A percentile compares a stretch with the other conserved stretches of the same genome.
phyloP scores from a whole-genome alignment of 2,797 vertebrate species.

The Catamblyrhynchus diadema region DNA sequence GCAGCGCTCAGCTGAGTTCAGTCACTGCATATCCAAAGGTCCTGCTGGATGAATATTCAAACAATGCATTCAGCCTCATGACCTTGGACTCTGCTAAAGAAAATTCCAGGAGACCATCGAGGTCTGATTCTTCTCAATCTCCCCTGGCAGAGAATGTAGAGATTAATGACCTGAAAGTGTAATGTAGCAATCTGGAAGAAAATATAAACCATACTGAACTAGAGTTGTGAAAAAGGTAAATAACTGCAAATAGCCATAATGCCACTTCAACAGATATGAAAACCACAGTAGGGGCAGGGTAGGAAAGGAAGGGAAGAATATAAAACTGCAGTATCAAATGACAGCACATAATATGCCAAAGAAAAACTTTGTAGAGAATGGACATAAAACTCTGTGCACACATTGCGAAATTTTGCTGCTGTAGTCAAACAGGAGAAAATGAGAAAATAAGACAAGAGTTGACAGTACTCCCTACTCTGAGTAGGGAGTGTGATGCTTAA shows the following conservation, averaged over 20 bases:
- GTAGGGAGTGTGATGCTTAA: background rate
- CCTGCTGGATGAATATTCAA: slow-evolving; percentile 69
- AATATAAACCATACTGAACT: background rate
- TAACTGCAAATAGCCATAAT: background rate
- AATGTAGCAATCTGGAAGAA: background rate
- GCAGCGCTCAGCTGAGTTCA: slow-evolving; percentile 53
- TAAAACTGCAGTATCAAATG: background rate
- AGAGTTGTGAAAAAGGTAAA: slow-evolving; percentile 14
- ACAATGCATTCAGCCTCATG: slow-evolving; percentile 25
- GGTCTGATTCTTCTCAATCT: background rate
- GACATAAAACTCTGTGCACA: background rate
- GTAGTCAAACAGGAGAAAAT: background rate
- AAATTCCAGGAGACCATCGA: slow-evolving; percentile 34
- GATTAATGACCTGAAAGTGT: background rate
- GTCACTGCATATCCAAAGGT: slow-evolving; percentile 37
- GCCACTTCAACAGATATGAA: background rate
- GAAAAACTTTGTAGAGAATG: background rate
- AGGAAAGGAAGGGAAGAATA: background rate
- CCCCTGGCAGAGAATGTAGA: background rate
- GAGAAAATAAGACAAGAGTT: background rate
- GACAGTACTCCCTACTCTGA: background rate
- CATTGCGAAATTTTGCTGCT: background rate
- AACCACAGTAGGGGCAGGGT: background rate
- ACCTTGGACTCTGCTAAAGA: slow-evolving; percentile 45
- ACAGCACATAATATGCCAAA: background rate